Conservation (phyloP, 2,113 vertebrate species). For the Ptilorrhoa leucosticta region DNA sequence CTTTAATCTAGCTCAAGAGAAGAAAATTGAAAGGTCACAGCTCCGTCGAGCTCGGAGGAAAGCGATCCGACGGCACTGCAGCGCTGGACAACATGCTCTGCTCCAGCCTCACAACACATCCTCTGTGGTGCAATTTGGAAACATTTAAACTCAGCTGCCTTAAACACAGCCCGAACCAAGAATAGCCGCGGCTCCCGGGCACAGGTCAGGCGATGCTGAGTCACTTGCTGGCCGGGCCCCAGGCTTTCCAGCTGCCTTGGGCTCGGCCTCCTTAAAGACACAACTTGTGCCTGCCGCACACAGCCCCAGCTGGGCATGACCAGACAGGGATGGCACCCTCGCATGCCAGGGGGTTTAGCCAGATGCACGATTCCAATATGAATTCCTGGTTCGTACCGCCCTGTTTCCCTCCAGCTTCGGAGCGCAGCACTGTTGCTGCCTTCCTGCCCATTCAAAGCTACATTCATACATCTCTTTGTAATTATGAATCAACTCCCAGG, state of each 20-base stretch:
- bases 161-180: background rate
- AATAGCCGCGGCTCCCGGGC: constrained; percentile 1
- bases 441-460: background rate
- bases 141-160: background rate
- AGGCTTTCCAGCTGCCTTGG: constrained; percentile 8
- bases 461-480: background rate
- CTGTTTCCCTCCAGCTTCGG: background rate
- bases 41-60: background rate
- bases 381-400: background rate
- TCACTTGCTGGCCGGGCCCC: constrained; percentile 31
- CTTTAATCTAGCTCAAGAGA: background rate
- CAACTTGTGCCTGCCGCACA: too few species aligned
- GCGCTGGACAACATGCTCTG: fast-evolving
- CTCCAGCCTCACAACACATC: background rate
- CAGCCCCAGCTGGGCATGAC: background rate
- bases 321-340: background rate
- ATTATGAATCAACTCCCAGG: constrained; percentile 8
- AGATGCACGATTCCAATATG: fast-evolving
- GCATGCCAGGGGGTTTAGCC: background rate
- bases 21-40: background rate
- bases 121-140: background rate
- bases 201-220: constrained; percentile 50
- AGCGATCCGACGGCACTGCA: fast-evolving
- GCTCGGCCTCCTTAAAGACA: background rate
- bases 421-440: background rate